Base-by-base conservation (phyloP, 2,113 vertebrate genomes). In the Eulacestoma nigropectus region DNA sequence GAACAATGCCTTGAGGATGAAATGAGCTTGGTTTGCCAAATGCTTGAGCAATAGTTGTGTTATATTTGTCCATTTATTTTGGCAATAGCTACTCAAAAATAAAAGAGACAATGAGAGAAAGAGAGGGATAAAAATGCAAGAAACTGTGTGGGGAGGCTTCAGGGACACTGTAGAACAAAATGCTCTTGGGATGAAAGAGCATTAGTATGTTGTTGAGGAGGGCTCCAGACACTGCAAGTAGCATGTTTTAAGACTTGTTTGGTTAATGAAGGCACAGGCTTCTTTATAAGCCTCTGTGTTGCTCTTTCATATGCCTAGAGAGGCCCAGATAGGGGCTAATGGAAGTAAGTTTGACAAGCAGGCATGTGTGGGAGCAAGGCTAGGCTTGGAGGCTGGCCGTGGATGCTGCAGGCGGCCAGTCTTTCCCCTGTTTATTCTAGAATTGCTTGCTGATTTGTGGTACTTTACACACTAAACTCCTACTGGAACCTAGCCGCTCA, bases 1-100 rank as follows among this genome's bases (percentile, higher is more conserved):
- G 93, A 72, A 73, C 35, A 83, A 62, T 92, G 96, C 94, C 93
- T 91, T 47, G n/a, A 90, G 94, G 81, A 77, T 74, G 41, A 87
- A 96, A 93, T 90, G 63, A 94, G 74, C 55, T 25, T 87, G 22
- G 13, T 84, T 90, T 94, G 57, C 79, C 69, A 88, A 93, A 84
- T 50, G n/a, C 57, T 94, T 89, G 37, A 87, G 84, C 29, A 79
- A 60, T 46, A 70, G n/a, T 56, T 76, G 52, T 33, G 41, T 52
- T 94, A 27, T 37, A 77, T 81, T 89, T 92, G 33, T 84, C 96
- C 53, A 68, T 30, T 90, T 89, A 81, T 81, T 95, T 95, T 90
- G 75, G 63, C 59, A 91, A 56, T 47, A 52, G 70, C 30, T 63
- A 70, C 63, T 77, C 3, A 90, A 78, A 87, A 87, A n/a, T 18